Evolutionary conservation across 2,888 invertebrate genomes (phyloP).

Genomic region (Portevinia maculata): DNA sequence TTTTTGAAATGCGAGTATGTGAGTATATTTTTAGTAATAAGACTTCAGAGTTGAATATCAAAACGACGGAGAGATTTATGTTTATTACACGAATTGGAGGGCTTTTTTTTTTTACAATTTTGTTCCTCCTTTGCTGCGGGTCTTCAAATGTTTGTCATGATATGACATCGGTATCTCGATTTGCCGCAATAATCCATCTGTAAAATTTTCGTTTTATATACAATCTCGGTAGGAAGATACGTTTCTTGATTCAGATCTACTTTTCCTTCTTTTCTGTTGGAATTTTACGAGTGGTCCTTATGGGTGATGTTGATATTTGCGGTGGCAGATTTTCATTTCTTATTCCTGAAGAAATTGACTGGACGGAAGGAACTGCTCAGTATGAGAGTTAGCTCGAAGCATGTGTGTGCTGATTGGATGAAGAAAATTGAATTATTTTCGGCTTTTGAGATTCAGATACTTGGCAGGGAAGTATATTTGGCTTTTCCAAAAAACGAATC

Average conservation of each 20-base stretch:
- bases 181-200: constrained; percentile 54
- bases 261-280: constrained; percentile 41
- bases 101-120: neutral
- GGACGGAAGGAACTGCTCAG: too few species aligned
- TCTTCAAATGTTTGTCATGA: constrained; percentile 23
- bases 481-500: too few species aligned
- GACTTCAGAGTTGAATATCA: neutral
- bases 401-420: too few species aligned
- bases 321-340: constrained; percentile 4
- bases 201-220: constrained; percentile 70
- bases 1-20: neutral
- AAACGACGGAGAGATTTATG: constrained; percentile 7
- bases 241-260: constrained; percentile 17
- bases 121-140: constrained; percentile 10
- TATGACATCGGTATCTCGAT: constrained; percentile 47
- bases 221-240: constrained; percentile 26
- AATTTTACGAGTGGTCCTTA: constrained; percentile 17
- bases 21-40: constrained; percentile 14
- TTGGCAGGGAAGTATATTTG: too few species aligned
- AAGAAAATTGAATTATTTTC: too few species aligned
- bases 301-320: constrained; percentile 2
- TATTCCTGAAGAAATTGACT: neutral
- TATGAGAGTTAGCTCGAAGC: too few species aligned
- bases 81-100: constrained; percentile 39
- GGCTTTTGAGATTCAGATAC: too few species aligned